Conservation (phyloP, 2,797 vertebrate genomes). For the Myotis myotis region DNA sequence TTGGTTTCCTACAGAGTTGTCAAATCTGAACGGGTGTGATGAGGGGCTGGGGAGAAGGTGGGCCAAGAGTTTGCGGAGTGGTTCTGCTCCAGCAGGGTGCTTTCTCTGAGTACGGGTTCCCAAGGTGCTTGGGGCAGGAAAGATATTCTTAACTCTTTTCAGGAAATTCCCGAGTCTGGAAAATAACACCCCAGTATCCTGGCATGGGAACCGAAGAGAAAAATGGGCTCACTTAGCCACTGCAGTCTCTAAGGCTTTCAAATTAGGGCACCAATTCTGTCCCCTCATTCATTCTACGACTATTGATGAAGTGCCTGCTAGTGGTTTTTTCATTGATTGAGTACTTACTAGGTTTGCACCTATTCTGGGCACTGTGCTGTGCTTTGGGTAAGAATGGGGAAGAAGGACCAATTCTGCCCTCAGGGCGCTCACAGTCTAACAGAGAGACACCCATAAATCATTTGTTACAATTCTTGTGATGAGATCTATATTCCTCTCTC, state of each 20-base stretch:
- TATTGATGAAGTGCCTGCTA: not conserved
- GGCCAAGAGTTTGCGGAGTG: not conserved
- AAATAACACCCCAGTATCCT: slow-evolving; percentile 1
- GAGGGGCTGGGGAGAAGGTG: not conserved
- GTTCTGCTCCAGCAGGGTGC: not conserved
- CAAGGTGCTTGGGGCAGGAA: not conserved
- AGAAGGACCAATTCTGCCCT: not conserved
- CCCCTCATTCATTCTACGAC: not conserved
- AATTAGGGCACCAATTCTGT: not conserved
- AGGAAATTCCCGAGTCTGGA: slow-evolving; percentile 27
- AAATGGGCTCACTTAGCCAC: not conserved
- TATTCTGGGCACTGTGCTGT: not conserved
- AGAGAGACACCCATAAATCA: not conserved
- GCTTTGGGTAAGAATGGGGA: not conserved
- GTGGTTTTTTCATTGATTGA: not conserved
- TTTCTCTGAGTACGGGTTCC: not conserved
- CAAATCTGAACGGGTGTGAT: not conserved
- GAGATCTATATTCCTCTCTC: not conserved
- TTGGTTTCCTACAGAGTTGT: slow-evolving; percentile 73
- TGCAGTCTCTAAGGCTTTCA: not conserved
- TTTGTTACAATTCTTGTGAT: not conserved
- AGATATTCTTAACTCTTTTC: slow-evolving; percentile 1
- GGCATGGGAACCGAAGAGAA: not conserved
- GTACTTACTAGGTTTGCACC: not conserved
- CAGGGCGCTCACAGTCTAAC: not conserved